Evolutionary conservation across 2,113 vertebrate species (phyloP).

Genomic region (Ifrita kowaldi): DNA sequence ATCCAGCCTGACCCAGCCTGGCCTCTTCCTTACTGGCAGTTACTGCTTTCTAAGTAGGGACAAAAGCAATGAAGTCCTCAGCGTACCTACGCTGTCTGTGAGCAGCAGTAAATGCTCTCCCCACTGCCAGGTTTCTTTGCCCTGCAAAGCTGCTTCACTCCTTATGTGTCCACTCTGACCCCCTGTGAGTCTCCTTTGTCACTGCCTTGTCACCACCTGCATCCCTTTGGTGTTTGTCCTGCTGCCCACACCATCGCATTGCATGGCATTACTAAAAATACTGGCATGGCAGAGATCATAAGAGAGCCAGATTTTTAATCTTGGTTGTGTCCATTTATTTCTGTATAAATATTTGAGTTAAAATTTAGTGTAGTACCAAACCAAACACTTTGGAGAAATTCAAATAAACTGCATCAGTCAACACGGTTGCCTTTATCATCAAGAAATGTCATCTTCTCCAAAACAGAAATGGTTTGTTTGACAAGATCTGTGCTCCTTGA

Average conservation of each 20-base stretch:
- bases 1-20: not conserved
- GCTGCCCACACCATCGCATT: not conserved
- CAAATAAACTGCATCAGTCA: slow-evolving; percentile 26
- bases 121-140: not conserved
- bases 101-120: not conserved
- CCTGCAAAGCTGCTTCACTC: not conserved
- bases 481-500: not conserved
- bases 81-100: not conserved
- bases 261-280: not conserved
- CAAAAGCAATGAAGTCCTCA: not conserved
- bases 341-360: slow-evolving; percentile 22
- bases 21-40: not conserved
- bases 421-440: slow-evolving; percentile 2
- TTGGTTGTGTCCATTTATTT: not conserved
- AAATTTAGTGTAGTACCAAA: slow-evolving; percentile 10
- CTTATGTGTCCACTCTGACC: not conserved
- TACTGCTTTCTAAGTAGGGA: not conserved
- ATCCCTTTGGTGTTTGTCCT: accelerated
- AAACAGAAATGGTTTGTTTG: slow-evolving; percentile 35
- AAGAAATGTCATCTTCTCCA: slow-evolving; percentile 26
- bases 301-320: not conserved
- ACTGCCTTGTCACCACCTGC: not conserved
- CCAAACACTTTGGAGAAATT: slow-evolving; percentile 22
- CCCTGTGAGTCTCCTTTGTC: not conserved
- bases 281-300: not conserved